Percentiles rank a stretch among this genome's conserved stretches.
Conservation (phyloP, 2,113 vertebrate species). For the Dicerorhinus sumatrensis region DNA sequence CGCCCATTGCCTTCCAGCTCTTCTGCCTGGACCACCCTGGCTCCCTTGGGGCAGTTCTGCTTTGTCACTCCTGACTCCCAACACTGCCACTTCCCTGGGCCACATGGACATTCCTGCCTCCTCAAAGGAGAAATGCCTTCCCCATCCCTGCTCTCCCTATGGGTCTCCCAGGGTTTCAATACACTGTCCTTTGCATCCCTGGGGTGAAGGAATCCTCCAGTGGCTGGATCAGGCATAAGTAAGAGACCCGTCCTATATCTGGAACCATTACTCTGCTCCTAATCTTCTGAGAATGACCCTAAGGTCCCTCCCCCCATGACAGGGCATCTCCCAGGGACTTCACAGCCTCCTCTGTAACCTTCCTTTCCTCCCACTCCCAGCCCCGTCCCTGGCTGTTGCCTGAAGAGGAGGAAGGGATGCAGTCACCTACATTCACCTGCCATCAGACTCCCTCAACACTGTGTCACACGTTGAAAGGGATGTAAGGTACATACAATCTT, state of each 20-base stretch:
- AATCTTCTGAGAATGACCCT: not conserved
- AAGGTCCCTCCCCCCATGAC: not conserved
- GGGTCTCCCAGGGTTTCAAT: not conserved
- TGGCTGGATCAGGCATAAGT: too few relatives aligned
- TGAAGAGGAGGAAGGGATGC: not conserved
- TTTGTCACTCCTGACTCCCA: not conserved
- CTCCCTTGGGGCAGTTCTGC: not conserved
- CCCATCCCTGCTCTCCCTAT: not conserved
- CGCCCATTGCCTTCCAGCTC: not conserved
- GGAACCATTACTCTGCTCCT: not conserved
- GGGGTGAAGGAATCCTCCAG: not conserved
- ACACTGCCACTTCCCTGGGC: not conserved
- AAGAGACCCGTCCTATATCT: not conserved
- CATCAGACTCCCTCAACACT: not conserved
- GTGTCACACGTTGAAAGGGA: not conserved
- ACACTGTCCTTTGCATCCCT: not conserved
- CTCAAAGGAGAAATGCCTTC: not conserved
- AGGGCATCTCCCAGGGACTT: not conserved
- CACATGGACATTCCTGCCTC: not conserved
- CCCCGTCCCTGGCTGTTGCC: not conserved
- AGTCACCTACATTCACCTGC: not conserved
- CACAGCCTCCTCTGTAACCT: not conserved
- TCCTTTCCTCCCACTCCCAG: not conserved
- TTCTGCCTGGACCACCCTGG: not conserved
- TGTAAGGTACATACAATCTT: not conserved